These are phyloP conservation scores for Ambastaia sidthimunki DNA, from an alignment of 2,797 vertebrate species.

Conservation along the genomic window DNA sequence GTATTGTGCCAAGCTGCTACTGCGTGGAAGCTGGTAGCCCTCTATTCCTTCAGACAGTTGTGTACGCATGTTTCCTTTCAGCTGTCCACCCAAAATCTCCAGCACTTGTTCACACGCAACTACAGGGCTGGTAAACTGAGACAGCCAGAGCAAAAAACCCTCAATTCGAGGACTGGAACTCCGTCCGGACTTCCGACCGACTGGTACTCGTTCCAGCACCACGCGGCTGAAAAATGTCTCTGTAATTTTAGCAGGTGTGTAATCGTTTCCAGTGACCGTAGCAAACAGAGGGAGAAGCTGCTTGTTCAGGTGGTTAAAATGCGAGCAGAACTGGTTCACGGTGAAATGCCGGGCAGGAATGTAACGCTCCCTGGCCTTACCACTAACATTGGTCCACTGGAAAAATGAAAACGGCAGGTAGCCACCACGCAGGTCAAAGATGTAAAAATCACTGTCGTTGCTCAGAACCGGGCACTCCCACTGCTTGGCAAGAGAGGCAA, in stretches of 20 bases:
- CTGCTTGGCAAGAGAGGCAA: constrained; percentile 87
- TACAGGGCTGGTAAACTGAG: constrained; percentile 73
- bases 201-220: constrained; percentile 54
- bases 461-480: constrained; percentile 92
- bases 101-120: constrained; percentile 82
- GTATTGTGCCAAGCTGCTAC: constrained; percentile 79
- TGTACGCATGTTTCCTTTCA: constrained; percentile 66
- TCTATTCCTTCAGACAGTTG: constrained; percentile 79
- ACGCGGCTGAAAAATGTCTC: constrained; percentile 77
- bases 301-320: constrained; percentile 79
- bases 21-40: constrained; percentile 81
- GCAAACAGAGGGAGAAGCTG: constrained; percentile 88
- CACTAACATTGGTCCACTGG: constrained; percentile 82
- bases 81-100: constrained; percentile 71
- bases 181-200: constrained; percentile 49
- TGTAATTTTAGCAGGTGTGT: constrained; percentile 70
- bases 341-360: constrained; percentile 84
- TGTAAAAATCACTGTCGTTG: constrained; percentile 93
- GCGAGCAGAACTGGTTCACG: constrained; percentile 76
- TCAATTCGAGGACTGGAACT: constrained; percentile 75
- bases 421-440: constrained; percentile 89
- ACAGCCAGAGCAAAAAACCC: constrained; percentile 85
- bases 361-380: constrained; percentile 71
- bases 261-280: constrained; percentile 89
- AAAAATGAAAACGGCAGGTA: constrained; percentile 87